Evolutionary conservation across 2,113 vertebrate genomes (phyloP).

Genomic region (Gymnarchus niloticus): DNA sequence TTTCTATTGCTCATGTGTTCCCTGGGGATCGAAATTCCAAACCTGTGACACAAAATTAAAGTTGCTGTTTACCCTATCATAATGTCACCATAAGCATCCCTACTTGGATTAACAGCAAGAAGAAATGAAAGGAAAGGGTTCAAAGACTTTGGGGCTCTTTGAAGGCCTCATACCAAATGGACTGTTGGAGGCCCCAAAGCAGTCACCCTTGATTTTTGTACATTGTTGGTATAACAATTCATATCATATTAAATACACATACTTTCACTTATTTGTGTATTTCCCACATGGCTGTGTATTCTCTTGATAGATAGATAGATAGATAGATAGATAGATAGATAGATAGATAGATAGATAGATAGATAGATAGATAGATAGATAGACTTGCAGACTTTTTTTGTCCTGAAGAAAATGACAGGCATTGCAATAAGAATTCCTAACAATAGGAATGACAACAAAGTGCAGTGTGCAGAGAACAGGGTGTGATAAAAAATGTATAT

Average conservation of each 20-base stretch:
- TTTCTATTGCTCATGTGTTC: conserved; percentile 30
- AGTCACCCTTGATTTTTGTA: not conserved
- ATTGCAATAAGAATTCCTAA: too few relatives aligned
- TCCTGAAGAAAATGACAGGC: too few relatives aligned
- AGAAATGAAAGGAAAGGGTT: conserved; percentile 33
- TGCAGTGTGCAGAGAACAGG: too few relatives aligned
- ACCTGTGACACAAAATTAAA: conserved; percentile 57
- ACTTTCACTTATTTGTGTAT: not conserved
- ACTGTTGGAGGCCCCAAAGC: not conserved
- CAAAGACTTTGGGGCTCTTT: not conserved
- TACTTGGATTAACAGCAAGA: conserved; percentile 51
- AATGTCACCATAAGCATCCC: conserved; percentile 48
- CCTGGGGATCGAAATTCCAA: conserved; percentile 42
- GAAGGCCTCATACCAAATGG: not conserved
- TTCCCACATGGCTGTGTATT: not conserved
- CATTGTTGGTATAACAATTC: not conserved
- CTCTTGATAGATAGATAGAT: too few relatives aligned
- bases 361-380: too few relatives aligned
- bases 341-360: too few relatives aligned
- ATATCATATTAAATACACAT: not conserved
- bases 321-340: too few relatives aligned
- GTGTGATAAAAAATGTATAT: too few relatives aligned
- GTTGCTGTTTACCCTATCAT: conserved; percentile 53
- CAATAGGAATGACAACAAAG: too few relatives aligned
- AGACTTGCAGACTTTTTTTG: too few relatives aligned